Percentiles rank a stretch among this genome's conserved stretches.
Conservation (phyloP, 2,797 vertebrate genomes). For the Manis pentadactyla region DNA sequence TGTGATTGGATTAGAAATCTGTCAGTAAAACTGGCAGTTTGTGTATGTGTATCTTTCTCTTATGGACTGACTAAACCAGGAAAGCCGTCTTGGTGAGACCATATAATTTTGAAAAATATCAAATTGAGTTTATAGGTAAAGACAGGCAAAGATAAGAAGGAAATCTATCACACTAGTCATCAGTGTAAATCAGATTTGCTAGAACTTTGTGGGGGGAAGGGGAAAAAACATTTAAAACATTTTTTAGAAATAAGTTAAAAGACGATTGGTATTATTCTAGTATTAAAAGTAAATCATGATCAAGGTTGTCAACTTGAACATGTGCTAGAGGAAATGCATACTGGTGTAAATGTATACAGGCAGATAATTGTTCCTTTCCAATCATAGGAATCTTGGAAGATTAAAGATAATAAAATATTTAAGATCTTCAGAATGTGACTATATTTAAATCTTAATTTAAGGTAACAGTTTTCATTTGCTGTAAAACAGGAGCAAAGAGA, state of each 20-base stretch:
- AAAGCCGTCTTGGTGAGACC: neutral
- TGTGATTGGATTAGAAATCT: slow-evolving; percentile 39
- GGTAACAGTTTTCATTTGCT: too few species aligned
- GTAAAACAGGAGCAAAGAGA: too few species aligned
- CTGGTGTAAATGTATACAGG: too few species aligned
- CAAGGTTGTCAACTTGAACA: neutral
- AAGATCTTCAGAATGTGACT: too few species aligned
- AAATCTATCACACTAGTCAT: neutral
- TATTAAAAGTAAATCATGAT: slow-evolving; percentile 14
- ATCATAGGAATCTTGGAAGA: too few species aligned
- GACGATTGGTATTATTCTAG: neutral
- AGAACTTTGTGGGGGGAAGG: neutral
- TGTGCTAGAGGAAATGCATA: too few species aligned
- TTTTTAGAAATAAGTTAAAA: slow-evolving; percentile 47
- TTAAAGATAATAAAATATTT: too few species aligned
- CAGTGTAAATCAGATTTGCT: neutral
- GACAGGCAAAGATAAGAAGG: neutral
- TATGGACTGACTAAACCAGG: neutral
- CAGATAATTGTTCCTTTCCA: too few species aligned
- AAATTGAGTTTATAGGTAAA: neutral
- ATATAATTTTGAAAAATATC: neutral
- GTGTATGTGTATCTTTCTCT: neutral
- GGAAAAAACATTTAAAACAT: slow-evolving; percentile 9
- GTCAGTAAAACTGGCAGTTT: slow-evolving; percentile 58
- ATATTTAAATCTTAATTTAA: too few species aligned